A percentile compares a stretch with the other conserved stretches of the same genome.
Conservation (phyloP, 2,113 vertebrate genomes). For the Entelurus aequoreus region DNA sequence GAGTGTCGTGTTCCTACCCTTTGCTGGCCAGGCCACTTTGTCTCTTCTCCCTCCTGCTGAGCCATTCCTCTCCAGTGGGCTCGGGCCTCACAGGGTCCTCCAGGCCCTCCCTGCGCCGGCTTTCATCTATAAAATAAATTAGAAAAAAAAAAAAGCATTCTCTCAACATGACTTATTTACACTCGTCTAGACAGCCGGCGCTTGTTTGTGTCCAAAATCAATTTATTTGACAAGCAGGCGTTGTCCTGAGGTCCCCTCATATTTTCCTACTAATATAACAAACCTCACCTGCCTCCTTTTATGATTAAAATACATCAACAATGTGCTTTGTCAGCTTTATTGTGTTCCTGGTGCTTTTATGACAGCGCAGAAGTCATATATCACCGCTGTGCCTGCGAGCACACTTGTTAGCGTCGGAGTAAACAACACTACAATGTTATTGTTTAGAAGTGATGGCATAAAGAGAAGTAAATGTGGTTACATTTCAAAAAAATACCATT, state of each 20-base stretch:
- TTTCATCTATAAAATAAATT: slow-evolving; percentile 70
- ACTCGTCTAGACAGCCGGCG: not conserved
- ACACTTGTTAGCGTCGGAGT: not conserved
- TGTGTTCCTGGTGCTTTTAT: not conserved
- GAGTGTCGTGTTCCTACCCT: slow-evolving; percentile 69
- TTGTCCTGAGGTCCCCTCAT: not conserved
- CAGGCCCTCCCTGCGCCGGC: slow-evolving; percentile 60
- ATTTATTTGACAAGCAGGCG: slow-evolving; percentile 3
- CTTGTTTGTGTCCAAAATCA: not conserved
- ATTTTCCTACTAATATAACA: not conserved
- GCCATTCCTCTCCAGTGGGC: slow-evolving; percentile 81
- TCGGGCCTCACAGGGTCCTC: slow-evolving; percentile 34
- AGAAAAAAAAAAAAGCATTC: not conserved
- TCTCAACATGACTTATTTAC: slow-evolving; percentile 11
- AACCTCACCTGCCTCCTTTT: not conserved
- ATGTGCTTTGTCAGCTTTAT: not conserved
- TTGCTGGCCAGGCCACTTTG: slow-evolving; percentile 58
- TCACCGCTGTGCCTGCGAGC: too few species aligned
- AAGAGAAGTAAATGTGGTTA: not conserved
- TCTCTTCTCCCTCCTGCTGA: slow-evolving; percentile 80
- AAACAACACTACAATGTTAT: not conserved
- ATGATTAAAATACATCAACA: not conserved
- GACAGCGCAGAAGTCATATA: too few species aligned
- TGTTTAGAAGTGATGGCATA: not conserved
- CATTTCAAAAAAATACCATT: not conserved